Evolutionary conservation across 64 coral and sea anemone species (phyloP).

Genomic region (Acropora yongei): DNA sequence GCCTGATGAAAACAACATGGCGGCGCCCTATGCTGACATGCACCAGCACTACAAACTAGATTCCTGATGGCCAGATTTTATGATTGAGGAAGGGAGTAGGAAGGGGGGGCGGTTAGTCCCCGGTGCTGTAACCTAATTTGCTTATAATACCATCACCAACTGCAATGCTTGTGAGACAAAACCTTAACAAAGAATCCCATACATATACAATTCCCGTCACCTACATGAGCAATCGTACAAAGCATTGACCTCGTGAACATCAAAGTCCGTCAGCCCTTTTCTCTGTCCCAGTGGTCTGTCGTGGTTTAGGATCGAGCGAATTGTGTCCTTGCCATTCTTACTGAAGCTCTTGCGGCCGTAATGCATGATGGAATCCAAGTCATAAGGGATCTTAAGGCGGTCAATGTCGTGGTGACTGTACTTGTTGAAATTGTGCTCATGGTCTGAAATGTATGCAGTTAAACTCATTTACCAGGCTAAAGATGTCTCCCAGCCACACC

Average conservation of each 20-base stretch:
- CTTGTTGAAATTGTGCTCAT: constrained; percentile 87
- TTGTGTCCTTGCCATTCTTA: constrained; percentile 76
- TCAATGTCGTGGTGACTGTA: constrained; percentile 80
- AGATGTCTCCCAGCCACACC: too few relatives aligned
- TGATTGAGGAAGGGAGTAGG: too few relatives aligned
- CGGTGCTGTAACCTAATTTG: too few relatives aligned
- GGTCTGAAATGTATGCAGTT: constrained; percentile 42
- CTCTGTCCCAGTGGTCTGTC: constrained; percentile 66
- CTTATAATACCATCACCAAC: too few relatives aligned
- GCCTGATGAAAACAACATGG: too few relatives aligned
- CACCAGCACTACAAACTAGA: too few relatives aligned
- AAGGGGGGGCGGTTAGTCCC: too few relatives aligned
- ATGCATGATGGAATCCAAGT: constrained; percentile 96
- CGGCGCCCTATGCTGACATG: too few relatives aligned
- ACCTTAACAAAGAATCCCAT: too few relatives aligned
- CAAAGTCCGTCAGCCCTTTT: constrained; percentile 84
- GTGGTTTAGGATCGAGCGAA: constrained; percentile 71
- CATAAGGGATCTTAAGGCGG: constrained; percentile 82
- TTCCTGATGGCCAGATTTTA: too few relatives aligned
- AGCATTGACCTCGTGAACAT: constrained; percentile 80
- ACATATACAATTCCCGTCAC: not conserved
- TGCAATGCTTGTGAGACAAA: too few relatives aligned
- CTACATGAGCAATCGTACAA: constrained; percentile 89
- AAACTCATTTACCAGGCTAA: not conserved
- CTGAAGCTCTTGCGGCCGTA: constrained; percentile 85